Percentiles rank a stretch among this genome's conserved stretches.
Evolutionary conservation across 2,888 invertebrate genomes (phyloP).

Genomic region (Abscondita cerata): DNA sequence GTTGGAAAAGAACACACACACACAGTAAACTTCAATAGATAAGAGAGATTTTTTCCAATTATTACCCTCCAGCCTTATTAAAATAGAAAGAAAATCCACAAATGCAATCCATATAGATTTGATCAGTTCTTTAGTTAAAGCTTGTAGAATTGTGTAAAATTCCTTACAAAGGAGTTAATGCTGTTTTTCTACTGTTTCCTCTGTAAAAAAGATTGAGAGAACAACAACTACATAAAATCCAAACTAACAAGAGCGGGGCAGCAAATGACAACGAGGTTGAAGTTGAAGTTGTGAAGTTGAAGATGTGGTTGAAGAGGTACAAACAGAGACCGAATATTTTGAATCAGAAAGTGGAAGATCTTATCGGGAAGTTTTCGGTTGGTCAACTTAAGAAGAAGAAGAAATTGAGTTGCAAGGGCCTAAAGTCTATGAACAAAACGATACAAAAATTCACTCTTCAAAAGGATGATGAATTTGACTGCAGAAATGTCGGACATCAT

Average conservation of each 20-base stretch:
- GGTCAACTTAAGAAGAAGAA: slow-evolving; percentile 15
- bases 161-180: neutral
- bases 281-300: no score
- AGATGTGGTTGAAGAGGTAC: slow-evolving; percentile 9
- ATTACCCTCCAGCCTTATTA: neutral
- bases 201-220: neutral
- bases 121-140: neutral
- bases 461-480: no score
- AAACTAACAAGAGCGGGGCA: neutral
- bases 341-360: slow-evolving; percentile 7
- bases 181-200: neutral
- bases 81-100: slow-evolving; percentile 9
- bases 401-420: no score
- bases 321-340: slow-evolving; percentile 12
- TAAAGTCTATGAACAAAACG: no score
- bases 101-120: slow-evolving; percentile 2
- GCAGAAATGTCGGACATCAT: no score
- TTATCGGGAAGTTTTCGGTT: slow-evolving; percentile 15
- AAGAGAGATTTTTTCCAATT: slow-evolving; percentile 17
- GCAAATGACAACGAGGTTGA: neutral
- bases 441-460: no score
- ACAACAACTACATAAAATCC: neutral
- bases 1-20: slow-evolving; percentile 10
- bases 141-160: neutral
- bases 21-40: neutral